Base-by-base conservation (phyloP, 2,113 vertebrate species). In the Ceyx cyanopectus region DNA sequence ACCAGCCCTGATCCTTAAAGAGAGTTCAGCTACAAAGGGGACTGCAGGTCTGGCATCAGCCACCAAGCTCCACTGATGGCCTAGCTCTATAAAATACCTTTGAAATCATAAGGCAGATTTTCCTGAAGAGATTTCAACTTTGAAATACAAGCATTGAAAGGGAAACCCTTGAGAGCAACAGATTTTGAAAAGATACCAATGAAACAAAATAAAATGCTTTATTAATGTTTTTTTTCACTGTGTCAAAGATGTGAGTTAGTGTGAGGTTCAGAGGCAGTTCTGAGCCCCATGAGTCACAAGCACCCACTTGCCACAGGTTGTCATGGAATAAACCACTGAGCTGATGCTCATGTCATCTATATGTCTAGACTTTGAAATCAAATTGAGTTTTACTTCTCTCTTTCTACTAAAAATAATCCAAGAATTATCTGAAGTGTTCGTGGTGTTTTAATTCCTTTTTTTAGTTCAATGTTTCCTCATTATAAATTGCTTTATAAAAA, bases 401-500 rank as follows among this genome's bases (percentile, higher is more conserved):
- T 68, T 60, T 30, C 32, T 24, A 15, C 48, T 51, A 67, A 75
- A 65, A 62, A 82, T 48, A 65, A 72, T 7, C 46, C 53, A 41
- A 66, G 10, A 18, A 76, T 19, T 24, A 40, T 63, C 81, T 68
- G 3, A 50, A 80, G 63, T 10, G 43, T 14, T 29, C n/a, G 19
- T 10, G 13, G 58, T 5, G 5, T 21, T 45, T 29, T 5, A 17
- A 19, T 15, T 37, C 37, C 37, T 34, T 60, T 37, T 20, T 51
- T 43, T 5, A 16, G 5, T 27, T 29, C 27, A n/a, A 3, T 3
- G 8, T 58, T 50, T 74, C 61, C 81, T 83, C 54, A 10, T 5
- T 17, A 0, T 2, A 20, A 69, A 15, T 0, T 29, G 51, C 56
- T 75, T 37, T 50, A 37, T 7, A 6, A 56, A 6, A 60, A 76